These are phyloP conservation scores for Antedon mediterranea DNA, from an alignment of 53 echinoderm and acorn worm genomes.

Conservation along the genomic window DNA sequence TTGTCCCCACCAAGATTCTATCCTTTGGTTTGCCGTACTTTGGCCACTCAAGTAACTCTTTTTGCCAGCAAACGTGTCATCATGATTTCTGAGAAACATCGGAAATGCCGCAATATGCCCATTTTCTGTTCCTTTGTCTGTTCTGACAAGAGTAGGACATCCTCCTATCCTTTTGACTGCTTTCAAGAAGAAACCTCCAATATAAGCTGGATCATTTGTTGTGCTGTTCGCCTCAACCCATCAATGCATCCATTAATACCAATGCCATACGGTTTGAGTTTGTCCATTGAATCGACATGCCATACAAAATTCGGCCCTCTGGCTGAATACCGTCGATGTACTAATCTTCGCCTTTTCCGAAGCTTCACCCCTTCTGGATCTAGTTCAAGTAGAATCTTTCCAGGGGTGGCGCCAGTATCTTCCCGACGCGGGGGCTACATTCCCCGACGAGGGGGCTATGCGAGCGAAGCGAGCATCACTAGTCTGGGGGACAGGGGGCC, in stretches of 20 bases:
- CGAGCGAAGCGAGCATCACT: too few relatives aligned
- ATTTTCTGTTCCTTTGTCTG: constrained; percentile 6
- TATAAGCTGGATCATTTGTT: constrained; percentile 17
- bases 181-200: constrained; percentile 6
- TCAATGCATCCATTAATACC: constrained; percentile 19
- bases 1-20: constrained; percentile 19
- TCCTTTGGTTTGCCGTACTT: constrained; percentile 5
- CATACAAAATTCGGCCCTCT: too few relatives aligned
- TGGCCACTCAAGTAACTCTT: constrained; percentile 9
- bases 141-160: too few relatives aligned
- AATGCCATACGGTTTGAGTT: constrained; percentile 17
- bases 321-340: too few relatives aligned
- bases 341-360: too few relatives aligned
- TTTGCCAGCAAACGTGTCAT: background rate
- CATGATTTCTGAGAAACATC: constrained; percentile 17
- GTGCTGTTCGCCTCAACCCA: constrained; percentile 21
- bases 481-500: too few relatives aligned
- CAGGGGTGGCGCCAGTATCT: too few relatives aligned
- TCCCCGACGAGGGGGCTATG: too few relatives aligned
- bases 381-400: too few relatives aligned
- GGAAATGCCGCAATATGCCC: constrained; percentile 1
- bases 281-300: constrained; percentile 17
- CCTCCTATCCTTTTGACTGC: background rate
- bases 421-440: too few relatives aligned
- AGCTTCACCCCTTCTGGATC: too few relatives aligned